Evolutionary conservation across 2,113 vertebrate species (phyloP), one percentile per base, ranked within the genome.

Genomic region (Acrocephalus arundinaceus): DNA sequence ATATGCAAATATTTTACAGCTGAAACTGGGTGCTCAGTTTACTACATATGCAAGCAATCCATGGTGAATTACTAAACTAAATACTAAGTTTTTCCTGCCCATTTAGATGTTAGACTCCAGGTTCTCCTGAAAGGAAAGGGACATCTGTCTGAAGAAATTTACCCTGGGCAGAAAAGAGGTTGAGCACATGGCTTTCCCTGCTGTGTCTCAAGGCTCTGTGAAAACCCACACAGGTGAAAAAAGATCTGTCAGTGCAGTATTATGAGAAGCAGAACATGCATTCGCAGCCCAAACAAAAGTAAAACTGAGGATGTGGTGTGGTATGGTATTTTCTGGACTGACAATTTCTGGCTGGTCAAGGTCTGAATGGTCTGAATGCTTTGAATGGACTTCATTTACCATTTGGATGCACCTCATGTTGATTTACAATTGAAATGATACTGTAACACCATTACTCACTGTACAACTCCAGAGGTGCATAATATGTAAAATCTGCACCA

Each of bases 211-310:
- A 90, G 72, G 51, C 51, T 91, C 39, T 48, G 18, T 70, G 59
- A 84, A 96, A 96, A 94, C 30, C 61, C 75, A 41, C 82, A 67
- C 87, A 97, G 95, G 90, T 96, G 95, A 95, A 95, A 96, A 97
- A 93, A 85, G 85, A 91, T 68, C 93, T 86, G 90, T 90, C 75
- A 74, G 21, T 78, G 55, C 43, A 80, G n/a, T n/a, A 66, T 93
- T 96, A 95, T 55, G 75, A 94, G 89, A 96, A 95, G 83, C 90
- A 97, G 90, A 96, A 93, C 63, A 84, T 74, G 80, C 57, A 39
- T 82, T 84, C 8, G 1, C 43, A 90, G 52, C 39, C 65, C 37
- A 67, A 93, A 88, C 70, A 96, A 83, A 89, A 89, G 66, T 39
- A 59, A 91, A 92, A 95, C 24, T 94, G 45, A 85, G 81, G 80